phyloP scores from a whole-genome alignment of 2,888 invertebrate species.

The Agonopterix subpropinquella region DNA sequence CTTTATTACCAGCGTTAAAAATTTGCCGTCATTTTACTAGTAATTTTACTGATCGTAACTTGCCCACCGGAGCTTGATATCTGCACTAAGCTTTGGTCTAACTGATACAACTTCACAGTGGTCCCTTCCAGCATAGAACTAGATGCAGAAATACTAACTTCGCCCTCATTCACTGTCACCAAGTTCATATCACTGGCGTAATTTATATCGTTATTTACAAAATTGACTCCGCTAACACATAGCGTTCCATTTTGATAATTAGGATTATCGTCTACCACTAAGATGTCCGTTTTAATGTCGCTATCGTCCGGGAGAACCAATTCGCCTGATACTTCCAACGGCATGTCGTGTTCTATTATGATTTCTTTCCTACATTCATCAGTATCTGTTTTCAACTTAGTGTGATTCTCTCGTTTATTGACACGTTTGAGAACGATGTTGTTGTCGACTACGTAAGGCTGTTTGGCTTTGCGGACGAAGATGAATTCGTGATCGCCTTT shows the following conservation, averaged over 20 bases:
- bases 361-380: conserved; percentile 7
- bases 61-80: conserved; percentile 43
- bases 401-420: neutral
- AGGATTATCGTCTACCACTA: conserved; percentile 33
- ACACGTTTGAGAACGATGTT: neutral
- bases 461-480: conserved; percentile 16
- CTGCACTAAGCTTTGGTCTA: conserved; percentile 53
- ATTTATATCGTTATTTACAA: conserved; percentile 22
- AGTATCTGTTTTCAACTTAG: conserved; percentile 3
- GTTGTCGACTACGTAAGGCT: neutral
- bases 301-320: conserved; percentile 40
- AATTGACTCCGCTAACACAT: conserved; percentile 23
- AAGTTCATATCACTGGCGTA: conserved; percentile 36
- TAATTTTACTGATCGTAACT: conserved; percentile 54
- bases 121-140: conserved; percentile 31
- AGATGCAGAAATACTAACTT: conserved; percentile 33
- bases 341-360: conserved; percentile 22
- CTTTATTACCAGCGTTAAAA: conserved; percentile 23
- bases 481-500: conserved; percentile 19
- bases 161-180: conserved; percentile 43
- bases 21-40: conserved; percentile 53
- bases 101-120: conserved; percentile 37
- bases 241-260: conserved; percentile 22
- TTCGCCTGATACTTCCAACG: conserved; percentile 38
- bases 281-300: conserved; percentile 34